Percentiles rank a stretch among this genome's conserved stretches.
Conservation (phyloP, 2,888 invertebrate species). For the Crematogaster levior region DNA sequence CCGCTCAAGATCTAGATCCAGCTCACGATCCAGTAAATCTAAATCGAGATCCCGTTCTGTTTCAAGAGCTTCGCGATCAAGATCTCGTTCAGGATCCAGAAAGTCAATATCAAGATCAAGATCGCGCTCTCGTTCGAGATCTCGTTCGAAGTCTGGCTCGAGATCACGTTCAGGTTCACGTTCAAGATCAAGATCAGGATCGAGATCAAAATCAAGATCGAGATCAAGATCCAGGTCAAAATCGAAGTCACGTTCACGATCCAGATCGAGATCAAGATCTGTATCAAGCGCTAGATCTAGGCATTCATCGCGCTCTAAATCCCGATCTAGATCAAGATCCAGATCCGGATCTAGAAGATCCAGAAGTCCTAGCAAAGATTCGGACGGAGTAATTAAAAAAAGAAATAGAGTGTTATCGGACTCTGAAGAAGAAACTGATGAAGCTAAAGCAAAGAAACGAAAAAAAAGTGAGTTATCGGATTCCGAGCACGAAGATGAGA, state of each 20-base stretch:
- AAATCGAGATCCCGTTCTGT: slow-evolving; percentile 82
- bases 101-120: slow-evolving; percentile 59
- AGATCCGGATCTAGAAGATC: slow-evolving; percentile 73
- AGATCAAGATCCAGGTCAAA: slow-evolving; percentile 75
- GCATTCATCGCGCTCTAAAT: slow-evolving; percentile 67
- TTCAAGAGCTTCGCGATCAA: slow-evolving; percentile 61
- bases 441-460: slow-evolving; percentile 80
- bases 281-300: slow-evolving; percentile 75
- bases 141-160: slow-evolving; percentile 67
- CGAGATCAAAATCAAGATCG: slow-evolving; percentile 75
- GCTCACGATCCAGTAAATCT: slow-evolving; percentile 72
- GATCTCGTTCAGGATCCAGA: slow-evolving; percentile 73
- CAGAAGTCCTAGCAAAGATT: slow-evolving; percentile 79
- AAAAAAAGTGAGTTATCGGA: slow-evolving; percentile 81
- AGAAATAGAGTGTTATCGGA: slow-evolving; percentile 86
- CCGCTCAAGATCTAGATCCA: slow-evolving; percentile 51
- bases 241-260: slow-evolving; percentile 72
- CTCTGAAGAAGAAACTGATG: slow-evolving; percentile 87
- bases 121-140: slow-evolving; percentile 68
- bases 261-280: slow-evolving; percentile 76
- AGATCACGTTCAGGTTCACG: slow-evolving; percentile 69
- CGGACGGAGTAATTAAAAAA: slow-evolving; percentile 75
- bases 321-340: slow-evolving; percentile 76
- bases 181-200: slow-evolving; percentile 74
- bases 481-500: slow-evolving; percentile 78